Evolutionary conservation across 2,888 invertebrate genomes (phyloP).

Genomic region (Melanostoma scalare): DNA sequence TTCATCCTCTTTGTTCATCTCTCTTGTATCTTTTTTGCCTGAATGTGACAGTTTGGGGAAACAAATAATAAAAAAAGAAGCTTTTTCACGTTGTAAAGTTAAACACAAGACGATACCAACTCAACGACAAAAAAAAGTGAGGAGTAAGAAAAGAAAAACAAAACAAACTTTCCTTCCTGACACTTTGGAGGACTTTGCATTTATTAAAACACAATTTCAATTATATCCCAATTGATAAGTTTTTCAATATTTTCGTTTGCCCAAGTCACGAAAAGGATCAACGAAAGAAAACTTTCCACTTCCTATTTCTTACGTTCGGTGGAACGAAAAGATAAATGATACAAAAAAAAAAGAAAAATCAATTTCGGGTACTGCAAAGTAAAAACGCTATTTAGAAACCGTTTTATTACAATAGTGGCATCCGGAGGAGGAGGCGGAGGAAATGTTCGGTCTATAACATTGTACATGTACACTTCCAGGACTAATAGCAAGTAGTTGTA

Average conservation of each 20-base stretch:
- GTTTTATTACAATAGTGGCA: conserved; percentile 21
- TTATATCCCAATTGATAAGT: conserved; percentile 60
- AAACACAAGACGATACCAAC: not conserved
- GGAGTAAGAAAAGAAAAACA: not conserved
- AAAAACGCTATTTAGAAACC: conserved; percentile 16
- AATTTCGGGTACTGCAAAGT: not conserved
- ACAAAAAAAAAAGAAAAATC: conserved; percentile 1
- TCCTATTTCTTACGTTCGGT: not conserved
- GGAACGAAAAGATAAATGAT: not conserved
- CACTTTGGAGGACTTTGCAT: conserved; percentile 39
- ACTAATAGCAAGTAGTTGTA: not conserved
- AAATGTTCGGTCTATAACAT: not conserved
- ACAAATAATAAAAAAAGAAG: too few relatives aligned
- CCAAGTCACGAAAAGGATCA: conserved; percentile 16
- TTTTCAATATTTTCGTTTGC: not conserved
- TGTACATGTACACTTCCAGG: conserved; percentile 5
- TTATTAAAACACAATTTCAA: conserved; percentile 65
- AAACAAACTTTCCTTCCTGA: conserved; percentile 12
- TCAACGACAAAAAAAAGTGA: too few relatives aligned
- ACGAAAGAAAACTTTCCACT: not conserved
- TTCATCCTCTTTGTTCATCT: too few relatives aligned
- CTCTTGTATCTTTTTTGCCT: too few relatives aligned
- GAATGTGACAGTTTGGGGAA: too few relatives aligned
- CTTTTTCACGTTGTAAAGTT: not conserved
- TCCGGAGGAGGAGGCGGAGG: not conserved